Conservation (phyloP, 2,797 vertebrate species). For the Micropoecilia bifurca region DNA sequence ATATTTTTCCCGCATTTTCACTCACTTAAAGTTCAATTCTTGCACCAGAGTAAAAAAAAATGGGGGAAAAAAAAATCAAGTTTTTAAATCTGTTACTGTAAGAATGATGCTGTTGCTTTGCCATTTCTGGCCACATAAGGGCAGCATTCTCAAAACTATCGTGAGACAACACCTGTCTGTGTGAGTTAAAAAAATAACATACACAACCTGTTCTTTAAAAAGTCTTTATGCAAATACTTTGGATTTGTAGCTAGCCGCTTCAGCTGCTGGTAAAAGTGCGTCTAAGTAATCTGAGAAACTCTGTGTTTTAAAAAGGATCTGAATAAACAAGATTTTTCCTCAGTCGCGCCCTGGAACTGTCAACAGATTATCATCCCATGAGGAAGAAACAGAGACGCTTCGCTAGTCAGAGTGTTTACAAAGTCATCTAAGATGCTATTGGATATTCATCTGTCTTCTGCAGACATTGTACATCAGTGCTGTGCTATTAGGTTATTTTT, state of each 20-base stretch:
- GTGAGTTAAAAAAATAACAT: no score
- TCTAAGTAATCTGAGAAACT: constrained; percentile 10
- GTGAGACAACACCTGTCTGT: background rate
- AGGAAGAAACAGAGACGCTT: constrained; percentile 40
- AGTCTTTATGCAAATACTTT: background rate
- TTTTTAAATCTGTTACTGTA: background rate
- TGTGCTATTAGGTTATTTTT: background rate
- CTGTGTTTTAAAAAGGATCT: constrained; percentile 33
- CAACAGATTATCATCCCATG: constrained; percentile 57
- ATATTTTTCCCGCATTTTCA: background rate
- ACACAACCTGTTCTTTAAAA: background rate
- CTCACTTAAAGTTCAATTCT: background rate
- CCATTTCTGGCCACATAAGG: constrained; percentile 42
- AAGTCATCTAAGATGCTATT: constrained; percentile 38
- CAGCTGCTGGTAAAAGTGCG: background rate
- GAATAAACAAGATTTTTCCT: constrained; percentile 46
- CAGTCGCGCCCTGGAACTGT: constrained; percentile 60
- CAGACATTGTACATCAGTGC: background rate
- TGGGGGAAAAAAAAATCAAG: no score
- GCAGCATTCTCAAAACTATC: constrained; percentile 20
- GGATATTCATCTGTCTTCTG: constrained; percentile 43
- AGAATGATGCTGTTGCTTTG: background rate
- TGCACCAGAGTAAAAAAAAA: background rate
- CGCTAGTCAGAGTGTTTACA: constrained; percentile 45
- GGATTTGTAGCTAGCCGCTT: background rate